phyloP scores from a whole-genome alignment of 2,113 vertebrate genomes.

The Calidris pygmaea region DNA sequence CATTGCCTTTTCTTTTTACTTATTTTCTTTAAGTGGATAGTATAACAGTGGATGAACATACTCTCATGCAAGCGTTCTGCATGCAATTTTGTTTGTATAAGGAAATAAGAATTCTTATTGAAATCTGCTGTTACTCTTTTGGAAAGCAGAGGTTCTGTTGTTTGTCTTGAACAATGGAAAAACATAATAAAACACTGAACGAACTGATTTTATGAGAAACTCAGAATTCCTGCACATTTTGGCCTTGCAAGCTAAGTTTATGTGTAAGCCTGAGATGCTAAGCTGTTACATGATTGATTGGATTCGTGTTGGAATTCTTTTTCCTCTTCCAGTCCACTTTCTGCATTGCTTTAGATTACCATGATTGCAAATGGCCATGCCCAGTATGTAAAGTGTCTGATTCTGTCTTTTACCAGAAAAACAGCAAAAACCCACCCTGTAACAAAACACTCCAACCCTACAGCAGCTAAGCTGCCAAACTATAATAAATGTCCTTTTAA shows the following conservation, averaged over 20 bases:
- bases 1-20: background rate
- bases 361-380: background rate
- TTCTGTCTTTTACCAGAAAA: background rate
- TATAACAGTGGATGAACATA: background rate
- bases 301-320: background rate
- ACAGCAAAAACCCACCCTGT: fast-evolving
- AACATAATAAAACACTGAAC: background rate
- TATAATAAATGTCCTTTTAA: background rate
- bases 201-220: background rate
- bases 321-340: background rate
- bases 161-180: background rate
- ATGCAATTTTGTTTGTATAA: background rate
- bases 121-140: background rate
- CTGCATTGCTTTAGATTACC: background rate
- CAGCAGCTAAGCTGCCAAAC: background rate
- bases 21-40: background rate
- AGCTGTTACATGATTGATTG: background rate
- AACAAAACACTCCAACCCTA: background rate
- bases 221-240: background rate
- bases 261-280: background rate
- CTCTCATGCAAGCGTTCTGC: background rate
- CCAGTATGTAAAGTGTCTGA: background rate
- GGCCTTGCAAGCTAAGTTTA: background rate
- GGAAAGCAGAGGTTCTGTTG: background rate
- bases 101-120: background rate